Conservation (phyloP, 1,140 invertebrate species). For the Drosophila bifasciata region DNA sequence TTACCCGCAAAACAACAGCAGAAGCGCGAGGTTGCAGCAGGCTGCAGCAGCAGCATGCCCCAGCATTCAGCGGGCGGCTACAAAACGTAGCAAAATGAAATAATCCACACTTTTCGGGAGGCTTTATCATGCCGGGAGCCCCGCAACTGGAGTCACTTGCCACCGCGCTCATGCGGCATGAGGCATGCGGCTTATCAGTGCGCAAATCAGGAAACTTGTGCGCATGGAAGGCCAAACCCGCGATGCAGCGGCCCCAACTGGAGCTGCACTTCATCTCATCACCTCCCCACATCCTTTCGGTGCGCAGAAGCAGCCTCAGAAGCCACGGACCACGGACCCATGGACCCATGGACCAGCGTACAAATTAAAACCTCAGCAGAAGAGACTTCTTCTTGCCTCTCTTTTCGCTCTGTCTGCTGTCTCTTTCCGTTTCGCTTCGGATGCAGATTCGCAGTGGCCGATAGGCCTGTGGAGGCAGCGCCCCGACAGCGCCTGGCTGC, state of each 20-base stretch:
- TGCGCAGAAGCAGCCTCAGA: constrained; percentile 53
- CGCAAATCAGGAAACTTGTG: constrained; percentile 68
- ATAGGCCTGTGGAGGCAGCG: constrained; percentile 53
- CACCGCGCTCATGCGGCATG: constrained; percentile 24
- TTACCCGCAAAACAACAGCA: constrained; percentile 74
- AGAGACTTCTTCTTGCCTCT: constrained; percentile 21
- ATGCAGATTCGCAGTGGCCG: constrained; percentile 71
- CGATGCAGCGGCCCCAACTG: constrained; percentile 18
- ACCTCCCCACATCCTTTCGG: constrained; percentile 35
- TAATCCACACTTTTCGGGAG: constrained; percentile 77
- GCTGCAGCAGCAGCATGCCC: constrained; percentile 6
- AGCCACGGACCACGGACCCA: constrained; percentile 16
- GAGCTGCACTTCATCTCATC: constrained; percentile 66
- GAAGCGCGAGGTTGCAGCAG: neutral
- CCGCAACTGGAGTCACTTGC: constrained; percentile 11
- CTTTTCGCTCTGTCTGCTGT: neutral
- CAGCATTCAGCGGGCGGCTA: constrained; percentile 44
- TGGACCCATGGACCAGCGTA: constrained; percentile 50
- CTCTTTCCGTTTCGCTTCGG: constrained; percentile 30
- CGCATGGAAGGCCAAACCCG: constrained; percentile 47
- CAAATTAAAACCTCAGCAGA: constrained; percentile 81
- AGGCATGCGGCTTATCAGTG: constrained; percentile 66
- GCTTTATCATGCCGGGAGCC: constrained; percentile 70
- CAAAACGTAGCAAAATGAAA: constrained; percentile 81
- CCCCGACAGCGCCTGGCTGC: constrained; percentile 25